phyloP scores from a whole-genome alignment of 2,797 vertebrate species.

The Acrossocheilus wenchowensis region DNA sequence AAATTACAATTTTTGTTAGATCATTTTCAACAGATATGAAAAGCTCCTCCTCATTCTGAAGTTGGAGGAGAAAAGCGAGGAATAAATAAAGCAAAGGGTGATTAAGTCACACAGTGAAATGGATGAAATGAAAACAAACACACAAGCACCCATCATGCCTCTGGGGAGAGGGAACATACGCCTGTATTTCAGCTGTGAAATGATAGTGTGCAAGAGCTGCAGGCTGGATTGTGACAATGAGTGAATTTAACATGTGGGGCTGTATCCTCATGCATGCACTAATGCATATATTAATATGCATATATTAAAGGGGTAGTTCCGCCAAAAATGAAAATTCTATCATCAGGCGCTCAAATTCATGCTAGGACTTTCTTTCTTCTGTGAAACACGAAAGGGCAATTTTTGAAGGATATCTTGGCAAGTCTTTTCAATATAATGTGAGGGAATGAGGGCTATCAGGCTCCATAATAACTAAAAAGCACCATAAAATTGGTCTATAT shows the following conservation, averaged over 20 bases:
- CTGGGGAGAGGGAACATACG: slow-evolving; percentile 48
- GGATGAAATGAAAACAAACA: slow-evolving; percentile 49
- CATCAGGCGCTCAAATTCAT: background rate
- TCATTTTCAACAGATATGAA: slow-evolving; percentile 9
- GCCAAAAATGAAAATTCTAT: background rate
- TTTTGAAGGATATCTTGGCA: background rate
- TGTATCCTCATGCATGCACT: background rate
- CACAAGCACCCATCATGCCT: slow-evolving; percentile 28
- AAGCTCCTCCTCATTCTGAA: background rate
- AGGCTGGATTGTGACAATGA: slow-evolving; percentile 34
- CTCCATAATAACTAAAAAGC: background rate
- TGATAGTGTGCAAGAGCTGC: slow-evolving; percentile 30
- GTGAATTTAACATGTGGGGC: slow-evolving; percentile 9
- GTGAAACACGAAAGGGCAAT: background rate
- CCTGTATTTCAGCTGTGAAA: slow-evolving; percentile 55
- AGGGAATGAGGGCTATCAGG: background rate
- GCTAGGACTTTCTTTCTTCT: background rate
- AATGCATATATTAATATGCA: slow-evolving; percentile 19
- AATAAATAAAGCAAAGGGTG: slow-evolving; percentile 26
- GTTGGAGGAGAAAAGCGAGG: slow-evolving; percentile 1
- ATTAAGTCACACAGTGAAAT: slow-evolving; percentile 35
- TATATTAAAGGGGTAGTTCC: background rate
- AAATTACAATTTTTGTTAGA: background rate
- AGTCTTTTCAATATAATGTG: background rate
- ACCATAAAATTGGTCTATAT: background rate